Evolutionary conservation across 2,113 vertebrate species (phyloP).

Genomic region (Noturus placidus): DNA sequence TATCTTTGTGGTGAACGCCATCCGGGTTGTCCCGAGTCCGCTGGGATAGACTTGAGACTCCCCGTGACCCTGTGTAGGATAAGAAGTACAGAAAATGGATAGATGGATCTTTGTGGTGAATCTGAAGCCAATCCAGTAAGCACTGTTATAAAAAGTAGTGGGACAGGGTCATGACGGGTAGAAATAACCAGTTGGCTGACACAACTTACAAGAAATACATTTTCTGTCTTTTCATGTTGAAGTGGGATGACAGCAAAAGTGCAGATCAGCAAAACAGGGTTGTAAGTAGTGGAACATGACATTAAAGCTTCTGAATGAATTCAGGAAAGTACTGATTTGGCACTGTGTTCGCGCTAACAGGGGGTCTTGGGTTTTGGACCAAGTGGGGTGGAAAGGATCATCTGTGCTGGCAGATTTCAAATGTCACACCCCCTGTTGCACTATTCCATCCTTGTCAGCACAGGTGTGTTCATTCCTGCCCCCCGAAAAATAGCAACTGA

Average conservation of each 20-base stretch:
- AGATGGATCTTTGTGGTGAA: not conserved
- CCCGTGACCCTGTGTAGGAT: no score
- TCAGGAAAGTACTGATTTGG: constrained; percentile 14
- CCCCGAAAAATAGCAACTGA: constrained; percentile 13
- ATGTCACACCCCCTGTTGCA: constrained; percentile 28
- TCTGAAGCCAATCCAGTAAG: not conserved
- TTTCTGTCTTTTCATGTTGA: not conserved
- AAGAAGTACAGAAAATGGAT: no score
- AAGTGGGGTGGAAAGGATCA: constrained; percentile 21
- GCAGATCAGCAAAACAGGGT: not conserved
- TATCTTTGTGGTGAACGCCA: not conserved
- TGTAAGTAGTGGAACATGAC: not conserved
- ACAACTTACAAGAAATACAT: not conserved
- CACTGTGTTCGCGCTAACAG: not conserved
- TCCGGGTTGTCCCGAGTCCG: no score
- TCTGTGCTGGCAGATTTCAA: constrained; percentile 33
- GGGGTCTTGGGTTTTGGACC: not conserved
- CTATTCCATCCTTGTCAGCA: constrained; percentile 20
- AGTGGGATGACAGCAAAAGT: not conserved
- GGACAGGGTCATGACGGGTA: not conserved
- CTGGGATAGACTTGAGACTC: no score
- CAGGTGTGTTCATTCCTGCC: constrained; percentile 12
- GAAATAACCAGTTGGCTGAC: not conserved
- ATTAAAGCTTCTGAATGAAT: not conserved
- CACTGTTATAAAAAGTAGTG: not conserved